Evolutionary conservation across 2,888 invertebrate genomes (phyloP).

Genomic region (Chymomyza amoena): DNA sequence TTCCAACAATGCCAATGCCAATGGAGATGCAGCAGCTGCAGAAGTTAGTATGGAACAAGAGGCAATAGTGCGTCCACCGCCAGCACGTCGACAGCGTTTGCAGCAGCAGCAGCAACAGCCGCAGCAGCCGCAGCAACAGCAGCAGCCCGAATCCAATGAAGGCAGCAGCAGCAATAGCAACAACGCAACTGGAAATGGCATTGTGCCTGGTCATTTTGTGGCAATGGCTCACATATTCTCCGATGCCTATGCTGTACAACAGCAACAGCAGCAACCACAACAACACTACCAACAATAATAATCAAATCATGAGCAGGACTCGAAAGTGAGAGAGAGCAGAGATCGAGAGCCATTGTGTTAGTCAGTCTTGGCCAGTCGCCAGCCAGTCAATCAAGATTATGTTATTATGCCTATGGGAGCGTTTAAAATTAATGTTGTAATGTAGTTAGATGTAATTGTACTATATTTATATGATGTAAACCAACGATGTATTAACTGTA

Average conservation of each 20-base stretch:
- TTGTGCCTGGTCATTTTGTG: constrained; percentile 23
- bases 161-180: background rate
- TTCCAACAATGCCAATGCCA: constrained; percentile 4
- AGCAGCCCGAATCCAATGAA: background rate
- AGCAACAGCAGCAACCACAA: constrained; percentile 12
- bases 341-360: too few relatives aligned
- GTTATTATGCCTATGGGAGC: constrained; percentile 34
- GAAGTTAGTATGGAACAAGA: constrained; percentile 14
- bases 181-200: background rate
- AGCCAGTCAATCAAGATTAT: constrained; percentile 18
- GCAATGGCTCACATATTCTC: constrained; percentile 39
- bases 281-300: background rate
- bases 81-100: constrained; percentile 41
- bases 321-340: too few relatives aligned
- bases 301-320: too few relatives aligned
- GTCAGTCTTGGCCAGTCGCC: too few relatives aligned
- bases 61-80: constrained; percentile 36
- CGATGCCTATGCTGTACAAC: constrained; percentile 16
- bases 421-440: constrained; percentile 37
- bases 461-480: constrained; percentile 29
- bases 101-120: constrained; percentile 23
- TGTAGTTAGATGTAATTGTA: constrained; percentile 30
- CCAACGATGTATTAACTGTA: constrained; percentile 47
- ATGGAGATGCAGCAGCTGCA: background rate
- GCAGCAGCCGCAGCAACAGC: too few relatives aligned